phyloP scores from a whole-genome alignment of 2,113 vertebrate species.

The Pterocles orientalis region DNA sequence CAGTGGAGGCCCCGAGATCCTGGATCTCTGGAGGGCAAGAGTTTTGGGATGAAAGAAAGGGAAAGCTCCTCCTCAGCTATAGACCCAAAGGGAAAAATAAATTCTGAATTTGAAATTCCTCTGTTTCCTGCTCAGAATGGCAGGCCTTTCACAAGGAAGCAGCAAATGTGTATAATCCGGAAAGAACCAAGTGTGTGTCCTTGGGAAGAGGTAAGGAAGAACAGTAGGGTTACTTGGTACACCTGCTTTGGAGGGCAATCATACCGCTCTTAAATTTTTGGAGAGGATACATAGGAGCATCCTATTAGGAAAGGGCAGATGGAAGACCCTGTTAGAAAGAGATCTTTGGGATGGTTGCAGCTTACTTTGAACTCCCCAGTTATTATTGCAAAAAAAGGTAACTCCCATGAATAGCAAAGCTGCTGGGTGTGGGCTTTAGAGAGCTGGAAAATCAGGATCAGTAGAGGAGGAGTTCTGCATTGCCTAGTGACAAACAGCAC shows the following conservation, averaged over 20 bases:
- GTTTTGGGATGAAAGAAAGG: not conserved
- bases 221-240: not conserved
- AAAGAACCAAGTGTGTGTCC: not conserved
- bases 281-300: not conserved
- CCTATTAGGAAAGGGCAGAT: not conserved
- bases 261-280: not conserved
- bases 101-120: not conserved
- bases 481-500: not conserved
- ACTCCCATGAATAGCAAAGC: not conserved
- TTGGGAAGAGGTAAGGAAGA: not conserved
- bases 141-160: not conserved
- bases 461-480: not conserved
- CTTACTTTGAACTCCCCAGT: not conserved
- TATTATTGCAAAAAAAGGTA: not conserved
- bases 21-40: not conserved
- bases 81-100: not conserved
- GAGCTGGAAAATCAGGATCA: slow-evolving; percentile 55
- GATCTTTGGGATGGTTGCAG: not conserved
- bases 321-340: not conserved
- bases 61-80: not conserved
- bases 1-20: not conserved
- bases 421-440: slow-evolving; percentile 8
- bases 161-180: not conserved
- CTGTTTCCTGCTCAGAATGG: not conserved
- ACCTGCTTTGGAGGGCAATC: not conserved